phyloP scores from a whole-genome alignment of 2,797 vertebrate species.

The Megaceryle alcyon region DNA sequence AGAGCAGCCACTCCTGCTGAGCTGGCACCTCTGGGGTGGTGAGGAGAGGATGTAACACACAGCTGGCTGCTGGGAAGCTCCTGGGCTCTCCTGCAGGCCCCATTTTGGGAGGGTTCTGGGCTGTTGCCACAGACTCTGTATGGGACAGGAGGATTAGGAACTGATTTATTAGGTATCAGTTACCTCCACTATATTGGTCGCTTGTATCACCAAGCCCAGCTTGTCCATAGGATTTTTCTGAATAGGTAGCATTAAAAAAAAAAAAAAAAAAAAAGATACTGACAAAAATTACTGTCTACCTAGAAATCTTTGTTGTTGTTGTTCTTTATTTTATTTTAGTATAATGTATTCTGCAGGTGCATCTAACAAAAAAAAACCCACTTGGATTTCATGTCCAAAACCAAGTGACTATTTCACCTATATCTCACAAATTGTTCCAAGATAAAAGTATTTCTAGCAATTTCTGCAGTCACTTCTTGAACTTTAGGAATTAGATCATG shows the following conservation, averaged over 20 bases:
- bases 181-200: neutral
- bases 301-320: neutral
- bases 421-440: neutral
- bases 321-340: neutral
- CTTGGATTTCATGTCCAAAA: neutral
- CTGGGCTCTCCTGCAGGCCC: neutral
- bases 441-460: neutral
- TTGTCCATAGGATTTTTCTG: neutral
- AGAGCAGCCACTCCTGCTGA: neutral
- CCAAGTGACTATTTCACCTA: neutral
- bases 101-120: neutral
- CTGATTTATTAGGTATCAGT: neutral
- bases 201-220: neutral
- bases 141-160: neutral
- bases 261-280: neutral
- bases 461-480: neutral
- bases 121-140: neutral
- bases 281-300: neutral
- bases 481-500: neutral
- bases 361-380: neutral
- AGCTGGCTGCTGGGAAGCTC: neutral
- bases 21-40: accelerated
- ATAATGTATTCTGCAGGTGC: neutral
- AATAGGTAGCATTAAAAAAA: neutral
- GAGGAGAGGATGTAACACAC: neutral